These are phyloP conservation scores for Eristalis arbustorum DNA, from an alignment of 2,888 invertebrate species.

Conservation along the genomic window DNA sequence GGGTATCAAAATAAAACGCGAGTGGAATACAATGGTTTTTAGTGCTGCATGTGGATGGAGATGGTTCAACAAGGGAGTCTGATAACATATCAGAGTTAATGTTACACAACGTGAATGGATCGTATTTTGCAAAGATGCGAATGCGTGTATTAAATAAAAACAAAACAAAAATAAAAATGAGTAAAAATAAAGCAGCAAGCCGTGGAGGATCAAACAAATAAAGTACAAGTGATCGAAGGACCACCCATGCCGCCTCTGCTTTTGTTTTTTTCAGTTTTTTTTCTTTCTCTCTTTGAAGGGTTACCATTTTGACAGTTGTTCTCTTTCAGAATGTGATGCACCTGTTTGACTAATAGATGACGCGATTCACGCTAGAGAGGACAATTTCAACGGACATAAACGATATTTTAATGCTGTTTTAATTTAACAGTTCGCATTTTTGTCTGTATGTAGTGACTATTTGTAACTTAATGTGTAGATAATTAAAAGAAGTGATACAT, in stretches of 20 bases:
- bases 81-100: neutral
- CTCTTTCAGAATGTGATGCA: neutral
- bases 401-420: neutral
- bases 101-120: neutral
- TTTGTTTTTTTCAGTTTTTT: conserved; percentile 19
- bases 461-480: no score
- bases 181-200: neutral
- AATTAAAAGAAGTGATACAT: no score
- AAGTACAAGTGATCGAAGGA: conserved; percentile 33
- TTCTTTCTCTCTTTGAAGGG: conserved; percentile 21
- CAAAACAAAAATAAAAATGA: conserved; percentile 58
- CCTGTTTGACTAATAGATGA: conserved; percentile 1
- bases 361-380: neutral
- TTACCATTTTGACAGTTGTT: conserved; percentile 39
- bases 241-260: conserved; percentile 59
- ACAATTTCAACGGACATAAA: neutral
- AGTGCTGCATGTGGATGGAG: conserved; percentile 19
- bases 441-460: no score
- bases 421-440: neutral
- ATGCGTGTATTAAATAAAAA: conserved; percentile 36
- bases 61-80: neutral
- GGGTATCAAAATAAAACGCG: conserved; percentile 51
- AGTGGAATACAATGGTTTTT: conserved; percentile 36
- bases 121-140: conserved; percentile 16
- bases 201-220: conserved; percentile 50